These are phyloP conservation scores for Caenorhabditis briggsae DNA, from an alignment of 1,140 invertebrate species.

Conservation along the genomic window DNA sequence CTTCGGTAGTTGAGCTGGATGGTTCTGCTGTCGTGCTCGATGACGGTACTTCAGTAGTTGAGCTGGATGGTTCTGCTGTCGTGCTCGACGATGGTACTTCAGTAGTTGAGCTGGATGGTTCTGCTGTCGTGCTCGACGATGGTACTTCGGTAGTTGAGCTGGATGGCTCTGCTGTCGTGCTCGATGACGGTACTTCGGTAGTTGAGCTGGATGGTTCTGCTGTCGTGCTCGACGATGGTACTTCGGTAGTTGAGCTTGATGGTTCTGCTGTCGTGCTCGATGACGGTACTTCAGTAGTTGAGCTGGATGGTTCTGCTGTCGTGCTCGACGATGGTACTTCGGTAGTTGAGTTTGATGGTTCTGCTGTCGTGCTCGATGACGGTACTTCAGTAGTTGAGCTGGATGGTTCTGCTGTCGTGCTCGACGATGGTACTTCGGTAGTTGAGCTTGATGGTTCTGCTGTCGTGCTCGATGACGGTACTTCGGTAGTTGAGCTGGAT, in stretches of 20 bases:
- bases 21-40: not conserved
- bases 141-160: not conserved
- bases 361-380: not conserved
- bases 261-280: not conserved
- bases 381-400: slow-evolving; percentile 1
- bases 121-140: not conserved
- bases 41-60: not conserved
- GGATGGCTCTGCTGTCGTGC: not conserved
- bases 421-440: not conserved
- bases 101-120: not conserved
- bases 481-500: not conserved
- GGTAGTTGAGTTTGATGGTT: not conserved
- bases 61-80: not conserved
- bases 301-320: not conserved
- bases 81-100: not conserved
- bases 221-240: not conserved
- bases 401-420: not conserved
- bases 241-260: not conserved
- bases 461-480: not conserved
- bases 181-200: not conserved
- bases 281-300: not conserved
- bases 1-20: not conserved
- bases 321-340: not conserved
- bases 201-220: not conserved
- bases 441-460: not conserved